These are phyloP conservation scores for Sebastes taczanowskii DNA, from an alignment of 2,797 vertebrate species.

Conservation along the genomic window DNA sequence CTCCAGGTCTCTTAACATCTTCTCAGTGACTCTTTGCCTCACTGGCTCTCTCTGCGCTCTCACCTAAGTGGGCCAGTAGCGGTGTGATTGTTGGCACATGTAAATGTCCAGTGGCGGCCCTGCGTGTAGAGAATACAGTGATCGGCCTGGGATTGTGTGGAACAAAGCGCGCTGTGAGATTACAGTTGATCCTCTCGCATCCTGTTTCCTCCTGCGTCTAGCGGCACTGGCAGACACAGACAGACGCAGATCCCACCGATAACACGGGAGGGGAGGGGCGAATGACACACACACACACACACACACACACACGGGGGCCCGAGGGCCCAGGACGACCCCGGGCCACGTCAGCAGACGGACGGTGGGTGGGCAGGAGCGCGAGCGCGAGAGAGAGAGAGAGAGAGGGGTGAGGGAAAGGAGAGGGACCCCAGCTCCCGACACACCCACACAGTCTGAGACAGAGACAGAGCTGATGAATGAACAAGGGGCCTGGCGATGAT, in stretches of 20 bases:
- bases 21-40: constrained; percentile 18
- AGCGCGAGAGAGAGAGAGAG: background rate
- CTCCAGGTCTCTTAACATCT: constrained; percentile 33
- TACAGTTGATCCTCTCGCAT: constrained; percentile 82
- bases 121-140: constrained; percentile 74
- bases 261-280: constrained; percentile 46
- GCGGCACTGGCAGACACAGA: constrained; percentile 73
- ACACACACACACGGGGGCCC: constrained; percentile 22
- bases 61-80: constrained; percentile 60
- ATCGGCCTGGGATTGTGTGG: constrained; percentile 76
- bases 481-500: constrained; percentile 58
- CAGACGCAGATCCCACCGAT: constrained; percentile 79
- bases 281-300: background rate
- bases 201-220: constrained; percentile 80
- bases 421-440: constrained; percentile 54
- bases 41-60: constrained; percentile 26
- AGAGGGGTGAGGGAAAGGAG: constrained; percentile 35
- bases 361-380: constrained; percentile 48
- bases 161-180: constrained; percentile 80
- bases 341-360: constrained; percentile 68
- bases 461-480: constrained; percentile 63
- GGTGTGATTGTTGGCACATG: constrained; percentile 79
- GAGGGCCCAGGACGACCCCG: constrained; percentile 49
- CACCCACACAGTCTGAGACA: constrained; percentile 60
- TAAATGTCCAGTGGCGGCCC: constrained; percentile 68